Conservation (phyloP, 2,888 invertebrate genomes). For the Carabus problematicus region DNA sequence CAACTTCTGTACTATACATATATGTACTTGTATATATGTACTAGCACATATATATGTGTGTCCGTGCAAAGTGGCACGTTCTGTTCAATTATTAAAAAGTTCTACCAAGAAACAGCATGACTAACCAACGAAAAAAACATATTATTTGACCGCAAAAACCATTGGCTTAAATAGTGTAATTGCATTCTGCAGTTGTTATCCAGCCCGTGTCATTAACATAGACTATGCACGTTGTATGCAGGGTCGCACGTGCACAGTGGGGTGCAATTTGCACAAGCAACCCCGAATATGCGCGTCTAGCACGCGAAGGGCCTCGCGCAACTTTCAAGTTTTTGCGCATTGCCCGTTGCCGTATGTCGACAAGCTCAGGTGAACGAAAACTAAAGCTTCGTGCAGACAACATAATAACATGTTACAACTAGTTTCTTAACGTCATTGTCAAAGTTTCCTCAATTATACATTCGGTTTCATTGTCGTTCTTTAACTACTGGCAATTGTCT, state of each 20-base stretch:
- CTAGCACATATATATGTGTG: too few species aligned
- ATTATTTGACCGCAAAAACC: slow-evolving; percentile 19
- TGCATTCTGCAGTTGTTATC: slow-evolving; percentile 6
- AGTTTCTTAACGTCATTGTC: background rate
- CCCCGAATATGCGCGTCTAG: slow-evolving; percentile 15
- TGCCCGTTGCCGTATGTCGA: background rate
- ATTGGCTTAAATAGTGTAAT: slow-evolving; percentile 13
- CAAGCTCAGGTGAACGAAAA: background rate
- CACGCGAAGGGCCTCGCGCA: slow-evolving; percentile 9
- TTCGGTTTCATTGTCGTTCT: background rate
- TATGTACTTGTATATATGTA: too few species aligned
- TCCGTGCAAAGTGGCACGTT: background rate
- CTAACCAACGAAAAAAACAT: background rate
- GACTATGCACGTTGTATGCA: slow-evolving; percentile 5
- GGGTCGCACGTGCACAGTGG: background rate
- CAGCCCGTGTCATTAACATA: slow-evolving; percentile 9
- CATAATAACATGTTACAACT: slow-evolving; percentile 2
- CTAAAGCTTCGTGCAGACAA: background rate
- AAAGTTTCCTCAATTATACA: background rate
- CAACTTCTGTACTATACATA: too few species aligned
- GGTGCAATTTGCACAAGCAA: slow-evolving; percentile 11
- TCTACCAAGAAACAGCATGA: slow-evolving; percentile 3
- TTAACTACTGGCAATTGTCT: too few species aligned
- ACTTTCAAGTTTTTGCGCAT: background rate
- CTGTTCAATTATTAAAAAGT: slow-evolving; percentile 14